phyloP scores from a whole-genome alignment of 2,888 invertebrate genomes.

The Parnassius smintheus region DNA sequence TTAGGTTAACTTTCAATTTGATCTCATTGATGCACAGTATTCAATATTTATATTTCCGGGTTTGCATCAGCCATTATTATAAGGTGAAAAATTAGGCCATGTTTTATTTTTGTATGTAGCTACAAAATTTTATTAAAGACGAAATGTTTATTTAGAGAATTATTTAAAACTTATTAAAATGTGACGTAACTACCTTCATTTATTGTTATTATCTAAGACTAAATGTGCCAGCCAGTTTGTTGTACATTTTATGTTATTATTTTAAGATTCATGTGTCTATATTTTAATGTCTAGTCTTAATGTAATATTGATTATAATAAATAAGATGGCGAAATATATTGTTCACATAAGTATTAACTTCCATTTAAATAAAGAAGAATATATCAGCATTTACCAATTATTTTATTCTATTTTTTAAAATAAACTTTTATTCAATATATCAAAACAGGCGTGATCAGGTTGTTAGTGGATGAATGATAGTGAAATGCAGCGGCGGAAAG shows the following conservation, averaged over 20 bases:
- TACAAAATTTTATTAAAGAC: slow-evolving; percentile 6
- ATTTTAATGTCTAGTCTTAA: slow-evolving; percentile 25
- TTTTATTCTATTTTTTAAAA: background rate
- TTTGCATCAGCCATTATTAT: slow-evolving; percentile 17
- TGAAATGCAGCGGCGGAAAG: too few relatives aligned
- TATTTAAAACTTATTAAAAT: background rate
- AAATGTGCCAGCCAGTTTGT: slow-evolving; percentile 14
- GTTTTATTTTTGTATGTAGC: slow-evolving; percentile 14
- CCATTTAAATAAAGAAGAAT: background rate
- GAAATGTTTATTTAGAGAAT: background rate
- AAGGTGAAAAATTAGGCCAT: slow-evolving; percentile 13
- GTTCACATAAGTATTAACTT: slow-evolving; percentile 1
- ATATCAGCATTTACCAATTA: background rate
- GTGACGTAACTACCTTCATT: slow-evolving; percentile 1
- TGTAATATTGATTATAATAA: slow-evolving; percentile 1
- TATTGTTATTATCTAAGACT: slow-evolving; percentile 13
- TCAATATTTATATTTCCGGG: slow-evolving; percentile 14
- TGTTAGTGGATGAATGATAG: too few relatives aligned
- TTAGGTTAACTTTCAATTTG: slow-evolving; percentile 19
- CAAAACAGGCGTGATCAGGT: too few relatives aligned
- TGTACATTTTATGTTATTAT: slow-evolving; percentile 9
- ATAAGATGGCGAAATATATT: background rate
- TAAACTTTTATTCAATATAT: background rate
- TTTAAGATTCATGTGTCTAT: slow-evolving; percentile 10
- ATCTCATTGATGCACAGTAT: slow-evolving; percentile 24